Evolutionary conservation across 2,888 invertebrate genomes (phyloP), one percentile per base, ranked within the genome.

Genomic region (Eristalis arbustorum): DNA sequence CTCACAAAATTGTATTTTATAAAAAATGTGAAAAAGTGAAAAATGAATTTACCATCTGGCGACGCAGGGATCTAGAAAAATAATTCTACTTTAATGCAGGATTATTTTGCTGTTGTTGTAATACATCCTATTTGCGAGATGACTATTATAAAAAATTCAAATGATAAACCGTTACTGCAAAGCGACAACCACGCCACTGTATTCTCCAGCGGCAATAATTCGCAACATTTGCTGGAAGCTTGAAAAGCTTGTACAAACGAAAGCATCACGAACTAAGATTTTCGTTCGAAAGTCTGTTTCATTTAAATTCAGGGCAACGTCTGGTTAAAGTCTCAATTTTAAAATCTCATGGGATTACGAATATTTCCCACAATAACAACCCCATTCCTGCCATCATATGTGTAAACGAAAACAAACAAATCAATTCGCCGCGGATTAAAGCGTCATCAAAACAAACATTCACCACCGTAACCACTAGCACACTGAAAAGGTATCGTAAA

Each of bases 391-490:
- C 1, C 13, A 13, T 2, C 10, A 13, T 0, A 13, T 37, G 13
- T 69, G 57, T 62, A 74, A 78, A 57, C 74, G 66, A 68, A 87
- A 83, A 72, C 87, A 87, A 83, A 87, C 83, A 87, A 83, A 87
- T 83, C 88, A 88, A 88, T 88, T 88, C 69, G 88, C 62, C 56
- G 23, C 81, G 81, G 88, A 81, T 87, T 88, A 84, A 84, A 84
- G 73, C 76, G 71, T 75, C 85, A 88, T 88, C 88, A 88, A 88
- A 88, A 84, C 88, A 88, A 88, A 88, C 88, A 88, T 61, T 49
- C 23, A 34, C 23, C 25, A 34, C 34, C 73, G 5, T 6, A 77
- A 73, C 28, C 68, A 64, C 74, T 64, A 69, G 37, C 73, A 57
- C 61, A 62, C 49, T 62, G 57, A 62, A 57, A 10, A 74, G 74